Percentiles rank a stretch among this genome's conserved stretches.
Conservation (phyloP, 1,140 invertebrate species). For the Chlorops oryzae region DNA sequence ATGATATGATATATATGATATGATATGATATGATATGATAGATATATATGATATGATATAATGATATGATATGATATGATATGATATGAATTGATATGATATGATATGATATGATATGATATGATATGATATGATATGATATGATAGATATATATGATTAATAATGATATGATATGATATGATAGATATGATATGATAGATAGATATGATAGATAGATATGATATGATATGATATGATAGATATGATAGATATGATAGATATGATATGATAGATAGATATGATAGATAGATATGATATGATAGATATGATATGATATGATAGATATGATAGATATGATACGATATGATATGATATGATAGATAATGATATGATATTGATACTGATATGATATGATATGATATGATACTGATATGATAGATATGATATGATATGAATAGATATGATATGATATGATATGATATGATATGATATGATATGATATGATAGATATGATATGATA, state of each 20-base stretch:
- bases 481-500: too few species aligned
- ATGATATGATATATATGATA: too few species aligned
- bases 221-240: conserved; percentile 19
- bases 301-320: conserved; percentile 19
- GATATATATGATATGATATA: conserved; percentile 4
- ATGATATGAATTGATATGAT: conserved; percentile 16
- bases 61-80: conserved; percentile 19
- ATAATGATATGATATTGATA: conserved; percentile 17
- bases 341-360: conserved; percentile 18
- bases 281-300: too few species aligned
- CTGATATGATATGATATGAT: conserved; percentile 15
- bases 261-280: conserved; percentile 17
- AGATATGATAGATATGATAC: conserved; percentile 20
- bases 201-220: conserved; percentile 9
- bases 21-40: conserved; percentile 19
- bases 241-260: conserved; percentile 17
- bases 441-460: conserved; percentile 18
- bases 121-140: conserved; percentile 19
- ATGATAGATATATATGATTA: conserved; percentile 18
- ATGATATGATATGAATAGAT: conserved; percentile 12
- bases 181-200: too few species aligned
- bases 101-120: conserved; percentile 19
- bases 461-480: conserved; percentile 15
- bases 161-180: conserved; percentile 20
- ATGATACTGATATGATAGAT: conserved; percentile 12